phyloP scores from a whole-genome alignment of 2,113 vertebrate genomes.

The Strix aluco region DNA sequence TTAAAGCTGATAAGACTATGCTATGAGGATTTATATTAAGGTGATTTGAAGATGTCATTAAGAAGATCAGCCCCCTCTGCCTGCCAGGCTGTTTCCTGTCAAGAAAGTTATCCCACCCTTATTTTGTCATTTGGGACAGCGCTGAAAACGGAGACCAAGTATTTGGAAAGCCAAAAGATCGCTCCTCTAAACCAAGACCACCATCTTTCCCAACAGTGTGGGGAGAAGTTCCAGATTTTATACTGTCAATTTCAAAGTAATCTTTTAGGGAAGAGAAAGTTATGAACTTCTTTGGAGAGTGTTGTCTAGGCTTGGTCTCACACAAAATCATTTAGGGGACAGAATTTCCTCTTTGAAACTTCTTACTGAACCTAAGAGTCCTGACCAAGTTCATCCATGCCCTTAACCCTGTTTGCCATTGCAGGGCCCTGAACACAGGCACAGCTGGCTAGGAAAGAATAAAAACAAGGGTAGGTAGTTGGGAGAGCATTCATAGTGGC shows the following conservation, averaged over 20 bases:
- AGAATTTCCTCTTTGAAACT: background rate
- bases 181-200: background rate
- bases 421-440: background rate
- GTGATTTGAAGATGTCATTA: conserved; percentile 17
- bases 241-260: background rate
- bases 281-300: background rate
- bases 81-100: conserved; percentile 6
- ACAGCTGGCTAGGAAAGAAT: background rate
- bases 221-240: background rate
- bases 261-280: background rate
- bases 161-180: background rate
- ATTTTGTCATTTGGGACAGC: background rate
- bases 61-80: conserved; percentile 26
- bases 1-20: conserved; percentile 4
- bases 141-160: background rate
- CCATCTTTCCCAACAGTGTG: background rate
- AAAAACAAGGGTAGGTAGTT: background rate
- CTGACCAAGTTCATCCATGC: background rate
- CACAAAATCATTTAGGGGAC: background rate
- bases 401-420: background rate
- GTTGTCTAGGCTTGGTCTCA: background rate
- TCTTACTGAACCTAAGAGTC: background rate
- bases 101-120: background rate
- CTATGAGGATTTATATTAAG: conserved; percentile 28
- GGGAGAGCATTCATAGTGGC: background rate